Evolutionary conservation across 2,797 vertebrate genomes (phyloP).

Genomic region (Phaenicophaeus curvirostris): DNA sequence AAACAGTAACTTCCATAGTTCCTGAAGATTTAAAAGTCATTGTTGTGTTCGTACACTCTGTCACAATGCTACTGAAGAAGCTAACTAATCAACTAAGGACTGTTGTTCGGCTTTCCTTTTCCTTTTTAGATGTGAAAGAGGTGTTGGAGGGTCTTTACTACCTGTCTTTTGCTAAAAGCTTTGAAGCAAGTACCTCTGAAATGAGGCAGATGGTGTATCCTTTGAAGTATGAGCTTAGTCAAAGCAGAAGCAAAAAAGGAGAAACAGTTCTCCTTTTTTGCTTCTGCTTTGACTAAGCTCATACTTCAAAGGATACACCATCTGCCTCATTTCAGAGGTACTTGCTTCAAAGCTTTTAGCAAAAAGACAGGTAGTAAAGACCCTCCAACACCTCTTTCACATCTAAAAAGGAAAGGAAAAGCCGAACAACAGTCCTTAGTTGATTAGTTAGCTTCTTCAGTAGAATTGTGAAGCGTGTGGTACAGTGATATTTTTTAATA

Average conservation of each 20-base stretch:
- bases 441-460: constrained; percentile 45
- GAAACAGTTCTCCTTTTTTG: background rate
- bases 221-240: constrained; percentile 74
- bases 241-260: constrained; percentile 59
- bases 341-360: constrained; percentile 74
- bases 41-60: background rate
- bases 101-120: constrained; percentile 9
- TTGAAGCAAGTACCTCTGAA: constrained; percentile 75
- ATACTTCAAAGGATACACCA: constrained; percentile 72
- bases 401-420: constrained; percentile 3
- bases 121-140: constrained; percentile 10
- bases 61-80: background rate
- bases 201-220: constrained; percentile 66
- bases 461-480: background rate
- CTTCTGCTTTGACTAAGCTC: constrained; percentile 68
- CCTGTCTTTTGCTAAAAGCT: constrained; percentile 70
- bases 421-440: constrained; percentile 43
- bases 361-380: constrained; percentile 67
- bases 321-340: constrained; percentile 74
- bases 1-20: background rate
- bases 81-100: constrained; percentile 56
- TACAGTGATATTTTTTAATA: constrained; percentile 34
- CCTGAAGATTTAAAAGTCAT: background rate
- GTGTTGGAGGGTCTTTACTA: constrained; percentile 53
- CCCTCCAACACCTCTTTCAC: constrained; percentile 13